Evolutionary conservation across 2,113 vertebrate genomes (phyloP), one percentile per base, ranked within the genome.

Genomic region (Macheiramphus alcinus): DNA sequence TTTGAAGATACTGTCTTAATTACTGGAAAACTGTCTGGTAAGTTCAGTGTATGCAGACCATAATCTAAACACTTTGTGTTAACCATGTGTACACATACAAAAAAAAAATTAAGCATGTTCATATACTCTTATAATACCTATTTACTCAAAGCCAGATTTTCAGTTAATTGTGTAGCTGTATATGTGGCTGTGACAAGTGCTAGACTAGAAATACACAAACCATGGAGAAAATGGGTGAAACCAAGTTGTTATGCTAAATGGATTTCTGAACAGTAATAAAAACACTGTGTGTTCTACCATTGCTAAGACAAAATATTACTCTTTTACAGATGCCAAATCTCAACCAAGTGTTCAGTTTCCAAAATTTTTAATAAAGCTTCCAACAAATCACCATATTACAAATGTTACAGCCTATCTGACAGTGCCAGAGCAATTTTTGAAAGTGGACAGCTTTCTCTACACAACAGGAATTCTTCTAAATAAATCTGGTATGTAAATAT

Each of bases 291-390:
- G 16, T 70, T 92, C 61, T 56, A 47, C 31, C 14, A 9, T 65
- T 72, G 38, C 71, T 95, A 59, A 90, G 45, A 52, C 18, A 55
- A 90, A 74, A 62, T 93, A 27, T 62, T 88, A 29, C 42, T 90
- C 27, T 96, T 36, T 97, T 97, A 48, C 98, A 99, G 99, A 99
- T 97, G 98, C 98, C 85, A 98, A 98, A 93, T 98, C 98, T 73
- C 99, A 99, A 80, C 99, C 99, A 7, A 99, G 97, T 81, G 98
- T 99, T 61, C 98, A 98, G 97, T 99, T 99, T 97, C 98, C 99
- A 73, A 99, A 99, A 94, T 97, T 93, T 56, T 98, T 98, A 83
- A 97, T 99, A 93, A 98, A 98, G 61, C 97, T 99, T 91, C 98
- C 98, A 4, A 84, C 98, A 34, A 97, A 86, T 96, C 97, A 94